Percentiles rank a stretch among this genome's conserved stretches.
phyloP scores from a whole-genome alignment of 2,113 vertebrate genomes.

The Sebastes fasciatus region DNA sequence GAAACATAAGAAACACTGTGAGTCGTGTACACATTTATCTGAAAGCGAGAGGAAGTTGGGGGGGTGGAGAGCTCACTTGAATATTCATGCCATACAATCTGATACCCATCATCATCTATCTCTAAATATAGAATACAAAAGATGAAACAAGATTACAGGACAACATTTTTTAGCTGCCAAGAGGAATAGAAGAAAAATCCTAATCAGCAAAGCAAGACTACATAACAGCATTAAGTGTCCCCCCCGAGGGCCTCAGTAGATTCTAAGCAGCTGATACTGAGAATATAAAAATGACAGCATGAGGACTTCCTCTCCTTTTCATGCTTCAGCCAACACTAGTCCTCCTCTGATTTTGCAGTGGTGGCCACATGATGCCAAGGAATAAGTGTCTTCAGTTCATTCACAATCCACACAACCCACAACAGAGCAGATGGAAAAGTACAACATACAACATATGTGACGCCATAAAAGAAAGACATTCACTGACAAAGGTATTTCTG shows the following conservation, averaged over 20 bases:
- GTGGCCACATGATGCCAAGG: constrained; percentile 45
- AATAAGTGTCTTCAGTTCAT: constrained; percentile 37
- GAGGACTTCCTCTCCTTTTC: constrained; percentile 36
- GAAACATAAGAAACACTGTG: background rate
- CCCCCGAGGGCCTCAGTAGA: constrained; percentile 12
- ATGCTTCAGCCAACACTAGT: constrained; percentile 53
- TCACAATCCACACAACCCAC: constrained; percentile 49
- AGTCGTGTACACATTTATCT: background rate
- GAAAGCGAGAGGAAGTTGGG: background rate
- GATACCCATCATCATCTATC: constrained; percentile 8
- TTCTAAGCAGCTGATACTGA: constrained; percentile 1
- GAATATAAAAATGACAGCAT: background rate
- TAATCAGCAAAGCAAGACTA: constrained; percentile 22
- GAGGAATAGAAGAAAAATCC: constrained; percentile 17
- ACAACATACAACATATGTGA: constrained; percentile 23
- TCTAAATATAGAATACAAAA: constrained; percentile 31
- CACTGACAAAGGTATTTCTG: background rate
- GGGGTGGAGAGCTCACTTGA: constrained; percentile 14
- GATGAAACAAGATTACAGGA: constrained; percentile 34
- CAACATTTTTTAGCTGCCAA: background rate
- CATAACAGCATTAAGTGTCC: constrained; percentile 14
- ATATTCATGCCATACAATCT: constrained; percentile 22
- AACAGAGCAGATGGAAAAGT: constrained; percentile 52
- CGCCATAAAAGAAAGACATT: background rate
- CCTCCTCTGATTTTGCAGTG: constrained; percentile 53